phyloP scores from a whole-genome alignment of 2,888 invertebrate species.

The Polyommatus icarus region DNA sequence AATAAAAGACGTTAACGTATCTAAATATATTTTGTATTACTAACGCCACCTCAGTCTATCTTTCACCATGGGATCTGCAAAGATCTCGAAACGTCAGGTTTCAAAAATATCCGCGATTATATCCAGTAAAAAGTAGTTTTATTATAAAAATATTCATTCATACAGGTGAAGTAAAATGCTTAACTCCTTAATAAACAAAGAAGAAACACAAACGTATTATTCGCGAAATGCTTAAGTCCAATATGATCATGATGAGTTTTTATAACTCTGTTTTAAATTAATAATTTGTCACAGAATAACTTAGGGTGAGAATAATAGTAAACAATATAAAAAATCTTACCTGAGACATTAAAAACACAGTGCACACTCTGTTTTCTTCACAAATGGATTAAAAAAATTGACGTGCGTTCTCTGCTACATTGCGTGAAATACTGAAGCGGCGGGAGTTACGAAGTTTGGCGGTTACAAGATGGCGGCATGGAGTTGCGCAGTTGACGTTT shows the following conservation, averaged over 20 bases:
- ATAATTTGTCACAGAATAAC: conserved; percentile 1
- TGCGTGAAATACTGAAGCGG: background rate
- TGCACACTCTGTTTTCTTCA: background rate
- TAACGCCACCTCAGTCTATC: background rate
- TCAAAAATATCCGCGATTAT: conserved; percentile 1
- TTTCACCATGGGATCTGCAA: background rate
- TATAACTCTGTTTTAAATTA: conserved; percentile 1
- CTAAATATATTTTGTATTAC: conserved; percentile 1
- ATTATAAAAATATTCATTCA: background rate
- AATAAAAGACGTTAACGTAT: background rate
- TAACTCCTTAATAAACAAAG: background rate
- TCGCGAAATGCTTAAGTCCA: background rate
- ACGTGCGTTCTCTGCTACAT: conserved; percentile 1
- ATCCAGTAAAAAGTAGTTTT: background rate
- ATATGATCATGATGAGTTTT: background rate
- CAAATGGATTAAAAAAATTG: background rate
- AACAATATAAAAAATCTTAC: background rate
- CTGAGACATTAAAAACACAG: conserved; percentile 1
- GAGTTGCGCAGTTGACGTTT: conserved; percentile 1
- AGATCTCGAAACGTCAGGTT: conserved; percentile 1
- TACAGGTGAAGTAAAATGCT: conserved; percentile 1
- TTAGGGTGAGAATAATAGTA: background rate
- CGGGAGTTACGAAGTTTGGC: conserved; percentile 1
- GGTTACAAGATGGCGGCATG: background rate
- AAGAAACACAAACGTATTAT: background rate